Evolutionary conservation across 2,888 invertebrate genomes (phyloP), one percentile per base, ranked within the genome.

Genomic region (Agrilus mali): DNA sequence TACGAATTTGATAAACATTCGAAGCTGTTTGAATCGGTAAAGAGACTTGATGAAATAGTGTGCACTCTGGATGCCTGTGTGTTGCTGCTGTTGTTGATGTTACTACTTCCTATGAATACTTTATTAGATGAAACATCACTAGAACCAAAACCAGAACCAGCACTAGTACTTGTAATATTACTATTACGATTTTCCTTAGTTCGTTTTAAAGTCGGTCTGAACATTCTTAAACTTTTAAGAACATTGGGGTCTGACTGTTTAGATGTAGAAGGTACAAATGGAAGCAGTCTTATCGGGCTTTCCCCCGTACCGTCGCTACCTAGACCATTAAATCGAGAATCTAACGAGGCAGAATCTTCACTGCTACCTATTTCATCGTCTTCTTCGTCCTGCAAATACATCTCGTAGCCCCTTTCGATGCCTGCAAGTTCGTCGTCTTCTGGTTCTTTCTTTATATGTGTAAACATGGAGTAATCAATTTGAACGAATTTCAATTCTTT

Each of bases 401-500:
- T 58, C 33, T 47, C 44, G 45, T 61, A 61, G 22, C 61, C 61
- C 41, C 57, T 54, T 47, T 62, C 62, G 22, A 63, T 63, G 16
- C 62, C 63, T 2, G 60, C 55, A 36, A 54, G 48, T 20, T 47
- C 46, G 41, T 62, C 62, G 42, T 64, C 62, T 15, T 60, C 55
- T 0, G 80, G 80, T 62, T 80, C 71, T 38, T 80, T 75, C 52
- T 76, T 75, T 43, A 64, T 58, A 38, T 57, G 56, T 41, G 56
- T 54, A 58, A 78, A 82, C 49, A 77, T 73, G 14, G 73, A 73
- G 42, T 79, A 83, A 61, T 84, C 83, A 32, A 85, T 74, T 55
- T 84, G 80, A 2, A 85, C 68, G 59, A 77, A 84, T 58, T 82
- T 81, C n/a, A 85, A 68, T 59, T 84, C 83, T 1, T 79, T 82